A percentile compares a stretch with the other conserved stretches of the same genome.
These are phyloP conservation scores for Sterna hirundo DNA, from an alignment of 2,113 vertebrate genomes.

Conservation along the genomic window DNA sequence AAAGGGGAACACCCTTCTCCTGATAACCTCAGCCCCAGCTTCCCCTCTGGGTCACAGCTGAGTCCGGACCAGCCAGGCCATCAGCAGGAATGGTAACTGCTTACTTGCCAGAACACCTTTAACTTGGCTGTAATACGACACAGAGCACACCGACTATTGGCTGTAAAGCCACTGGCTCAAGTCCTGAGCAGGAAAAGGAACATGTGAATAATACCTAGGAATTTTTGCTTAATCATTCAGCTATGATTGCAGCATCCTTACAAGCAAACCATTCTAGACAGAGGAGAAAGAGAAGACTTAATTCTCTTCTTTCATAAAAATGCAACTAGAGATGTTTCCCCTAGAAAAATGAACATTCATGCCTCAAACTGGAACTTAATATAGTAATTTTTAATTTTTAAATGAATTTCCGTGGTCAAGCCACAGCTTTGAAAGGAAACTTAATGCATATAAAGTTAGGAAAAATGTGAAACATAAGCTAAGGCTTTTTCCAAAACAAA, in stretches of 20 bases:
- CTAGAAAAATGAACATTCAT: background rate
- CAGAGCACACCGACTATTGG: background rate
- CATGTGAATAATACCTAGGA: background rate
- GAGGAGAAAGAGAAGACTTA: background rate
- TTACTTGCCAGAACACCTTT: background rate
- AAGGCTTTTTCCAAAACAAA: background rate
- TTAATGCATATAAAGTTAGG: background rate
- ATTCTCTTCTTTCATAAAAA: background rate
- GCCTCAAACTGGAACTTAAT: background rate
- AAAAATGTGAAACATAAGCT: background rate
- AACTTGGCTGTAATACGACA: background rate
- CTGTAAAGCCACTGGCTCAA: background rate
- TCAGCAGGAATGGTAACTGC: background rate
- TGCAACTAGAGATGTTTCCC: background rate
- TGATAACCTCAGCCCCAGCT: background rate
- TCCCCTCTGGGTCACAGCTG: background rate
- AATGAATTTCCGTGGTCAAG: background rate
- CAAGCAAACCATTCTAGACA: background rate
- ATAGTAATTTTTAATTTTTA: background rate
- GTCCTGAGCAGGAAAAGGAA: background rate
- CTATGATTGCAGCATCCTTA: background rate
- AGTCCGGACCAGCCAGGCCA: background rate
- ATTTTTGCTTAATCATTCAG: background rate
- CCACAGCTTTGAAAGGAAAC: background rate
- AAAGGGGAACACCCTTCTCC: background rate